A percentile compares a stretch with the other conserved stretches of the same genome.
These are phyloP conservation scores for Lepidostoma basale DNA, from an alignment of 1,140 invertebrate genomes.

Conservation along the genomic window DNA sequence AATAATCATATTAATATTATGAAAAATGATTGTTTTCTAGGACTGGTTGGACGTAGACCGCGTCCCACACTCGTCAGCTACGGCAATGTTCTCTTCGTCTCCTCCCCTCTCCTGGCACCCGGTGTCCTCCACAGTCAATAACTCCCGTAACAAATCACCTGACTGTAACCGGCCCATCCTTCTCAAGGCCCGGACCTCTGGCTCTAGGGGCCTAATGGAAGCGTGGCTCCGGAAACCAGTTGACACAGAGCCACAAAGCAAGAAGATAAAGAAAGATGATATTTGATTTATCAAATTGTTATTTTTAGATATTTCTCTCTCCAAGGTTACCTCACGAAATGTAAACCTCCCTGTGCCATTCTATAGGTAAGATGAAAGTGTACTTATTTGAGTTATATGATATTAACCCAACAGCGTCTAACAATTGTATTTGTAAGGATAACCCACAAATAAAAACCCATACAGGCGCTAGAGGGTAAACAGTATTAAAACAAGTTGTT, in stretches of 20 bases:
- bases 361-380: too few species aligned
- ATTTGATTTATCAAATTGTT: too few species aligned
- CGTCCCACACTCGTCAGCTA: constrained; percentile 62
- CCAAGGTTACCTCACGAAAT: too few species aligned
- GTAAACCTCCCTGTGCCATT: too few species aligned
- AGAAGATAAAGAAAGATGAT: neutral
- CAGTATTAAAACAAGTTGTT: too few species aligned
- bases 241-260: neutral
- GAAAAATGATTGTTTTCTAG: constrained; percentile 49
- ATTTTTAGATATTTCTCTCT: too few species aligned
- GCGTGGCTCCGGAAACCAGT: constrained; percentile 48
- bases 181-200: constrained; percentile 1
- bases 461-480: too few species aligned
- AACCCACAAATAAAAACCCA: too few species aligned
- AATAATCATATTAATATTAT: neutral
- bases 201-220: constrained; percentile 52
- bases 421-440: too few species aligned
- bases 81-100: constrained; percentile 61
- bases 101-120: constrained; percentile 68
- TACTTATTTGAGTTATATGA: too few species aligned
- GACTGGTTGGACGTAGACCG: constrained; percentile 72
- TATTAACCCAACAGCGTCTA: too few species aligned
- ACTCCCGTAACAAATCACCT: constrained; percentile 71
- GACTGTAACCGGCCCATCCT: constrained; percentile 67
- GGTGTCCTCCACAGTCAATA: constrained; percentile 75